A percentile compares a stretch with the other conserved stretches of the same genome.
phyloP scores from a whole-genome alignment of 2,888 invertebrate species.

The Silvanus unidentatus region DNA sequence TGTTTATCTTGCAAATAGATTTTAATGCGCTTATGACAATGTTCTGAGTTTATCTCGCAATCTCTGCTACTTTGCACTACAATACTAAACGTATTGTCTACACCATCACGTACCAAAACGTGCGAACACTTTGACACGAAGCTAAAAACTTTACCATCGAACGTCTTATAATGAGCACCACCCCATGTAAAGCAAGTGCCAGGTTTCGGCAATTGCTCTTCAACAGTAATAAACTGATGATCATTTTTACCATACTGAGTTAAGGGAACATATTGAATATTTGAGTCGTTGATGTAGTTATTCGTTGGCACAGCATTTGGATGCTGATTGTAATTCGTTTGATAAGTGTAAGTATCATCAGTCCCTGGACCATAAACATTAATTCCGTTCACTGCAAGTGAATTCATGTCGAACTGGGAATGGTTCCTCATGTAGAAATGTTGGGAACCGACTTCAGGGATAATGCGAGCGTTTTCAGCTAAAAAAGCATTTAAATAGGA shows the following conservation, averaged over 20 bases:
- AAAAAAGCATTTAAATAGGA: conserved; percentile 9
- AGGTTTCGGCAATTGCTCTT: conserved; percentile 50
- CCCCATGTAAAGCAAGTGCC: conserved; percentile 77
- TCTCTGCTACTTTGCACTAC: conserved; percentile 52
- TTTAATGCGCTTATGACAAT: conserved; percentile 51
- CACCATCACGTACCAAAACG: conserved; percentile 63
- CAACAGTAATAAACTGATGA: conserved; percentile 24
- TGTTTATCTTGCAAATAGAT: conserved; percentile 67
- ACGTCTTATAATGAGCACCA: conserved; percentile 75
- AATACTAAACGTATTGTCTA: conserved; percentile 66
- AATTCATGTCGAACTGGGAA: conserved; percentile 10
- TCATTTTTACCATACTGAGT: conserved; percentile 12
- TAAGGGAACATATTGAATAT: conserved; percentile 8
- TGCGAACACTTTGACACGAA: conserved; percentile 74
- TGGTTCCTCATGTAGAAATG: conserved; percentile 11
- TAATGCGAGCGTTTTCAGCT: conserved; percentile 29
- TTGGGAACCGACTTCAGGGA: conserved; percentile 23
- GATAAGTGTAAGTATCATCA: background rate
- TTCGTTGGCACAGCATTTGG: background rate
- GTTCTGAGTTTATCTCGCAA: conserved; percentile 48
- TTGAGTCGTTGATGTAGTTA: conserved; percentile 11
- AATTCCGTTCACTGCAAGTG: conserved; percentile 11
- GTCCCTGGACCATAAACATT: conserved; percentile 4
- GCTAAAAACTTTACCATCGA: conserved; percentile 75
- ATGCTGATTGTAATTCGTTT: background rate